Evolutionary conservation across 2,888 invertebrate species (phyloP).

Genomic region (Diogma glabrata): DNA sequence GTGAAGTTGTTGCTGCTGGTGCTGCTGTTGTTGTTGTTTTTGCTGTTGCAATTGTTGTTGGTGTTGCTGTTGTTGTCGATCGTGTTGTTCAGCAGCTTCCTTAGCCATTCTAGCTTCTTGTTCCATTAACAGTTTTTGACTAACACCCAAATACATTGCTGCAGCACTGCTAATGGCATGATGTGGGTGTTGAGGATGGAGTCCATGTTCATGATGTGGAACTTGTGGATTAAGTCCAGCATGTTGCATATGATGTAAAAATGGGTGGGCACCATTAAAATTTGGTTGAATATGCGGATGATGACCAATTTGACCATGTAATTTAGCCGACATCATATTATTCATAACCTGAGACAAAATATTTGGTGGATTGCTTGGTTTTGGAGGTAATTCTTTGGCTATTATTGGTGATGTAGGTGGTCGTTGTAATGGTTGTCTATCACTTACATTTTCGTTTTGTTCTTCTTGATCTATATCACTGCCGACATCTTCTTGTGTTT

Average conservation of each 20-base stretch:
- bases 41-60: conserved; percentile 39
- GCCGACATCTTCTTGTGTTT: conserved; percentile 60
- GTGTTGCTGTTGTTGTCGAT: conserved; percentile 37
- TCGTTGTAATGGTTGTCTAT: conserved; percentile 26
- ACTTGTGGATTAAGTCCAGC: conserved; percentile 20
- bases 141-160: conserved; percentile 65
- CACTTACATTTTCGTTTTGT: conserved; percentile 26
- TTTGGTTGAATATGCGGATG: conserved; percentile 46
- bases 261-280: conserved; percentile 45
- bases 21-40: conserved; percentile 42
- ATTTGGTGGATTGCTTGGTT: conserved; percentile 38
- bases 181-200: conserved; percentile 46
- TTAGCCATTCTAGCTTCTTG: conserved; percentile 64
- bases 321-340: conserved; percentile 52
- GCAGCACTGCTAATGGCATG: conserved; percentile 50
- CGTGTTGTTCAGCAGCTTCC: conserved; percentile 47
- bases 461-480: conserved; percentile 54
- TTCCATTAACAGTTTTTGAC: conserved; percentile 67
- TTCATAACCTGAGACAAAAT: conserved; percentile 53
- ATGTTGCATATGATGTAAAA: conserved; percentile 45
- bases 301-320: conserved; percentile 41
- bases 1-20: conserved; percentile 37
- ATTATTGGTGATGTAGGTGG: conserved; percentile 32
- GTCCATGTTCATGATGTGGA: conserved; percentile 32
- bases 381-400: conserved; percentile 23